Conservation (phyloP, 2,888 invertebrate species). For the Drosophila tanythrix region DNA sequence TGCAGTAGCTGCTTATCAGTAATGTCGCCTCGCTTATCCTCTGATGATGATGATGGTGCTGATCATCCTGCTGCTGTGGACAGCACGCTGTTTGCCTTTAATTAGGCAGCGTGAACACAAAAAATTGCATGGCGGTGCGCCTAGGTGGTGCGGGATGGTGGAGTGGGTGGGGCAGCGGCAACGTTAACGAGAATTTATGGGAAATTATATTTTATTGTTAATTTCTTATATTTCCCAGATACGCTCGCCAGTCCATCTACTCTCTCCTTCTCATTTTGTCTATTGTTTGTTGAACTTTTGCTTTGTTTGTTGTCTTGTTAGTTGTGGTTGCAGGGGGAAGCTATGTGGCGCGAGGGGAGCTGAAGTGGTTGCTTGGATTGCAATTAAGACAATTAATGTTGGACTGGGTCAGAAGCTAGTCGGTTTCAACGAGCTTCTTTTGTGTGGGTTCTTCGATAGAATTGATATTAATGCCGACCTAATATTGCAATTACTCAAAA, state of each 20-base stretch:
- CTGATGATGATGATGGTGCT: conserved; percentile 30
- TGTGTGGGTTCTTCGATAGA: conserved; percentile 51
- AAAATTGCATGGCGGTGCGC: conserved; percentile 53
- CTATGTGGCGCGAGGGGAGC: not conserved
- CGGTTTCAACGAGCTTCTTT: conserved; percentile 35
- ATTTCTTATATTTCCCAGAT: conserved; percentile 73
- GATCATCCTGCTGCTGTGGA: conserved; percentile 31
- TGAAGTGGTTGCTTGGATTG: conserved; percentile 41
- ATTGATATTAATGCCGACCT: conserved; percentile 72
- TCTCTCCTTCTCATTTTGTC: conserved; percentile 31
- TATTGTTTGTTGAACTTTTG: conserved; percentile 50
- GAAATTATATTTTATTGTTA: conserved; percentile 78
- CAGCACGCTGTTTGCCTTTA: conserved; percentile 72
- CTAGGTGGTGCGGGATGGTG: conserved; percentile 11
- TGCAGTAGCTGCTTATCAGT: conserved; percentile 59
- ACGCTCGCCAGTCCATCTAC: conserved; percentile 15
- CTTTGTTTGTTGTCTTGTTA: conserved; percentile 64
- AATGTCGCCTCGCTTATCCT: conserved; percentile 31
- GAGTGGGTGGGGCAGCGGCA: conserved; percentile 6
- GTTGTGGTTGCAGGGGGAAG: conserved; percentile 3
- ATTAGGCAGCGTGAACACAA: conserved; percentile 73
- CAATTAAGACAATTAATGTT: conserved; percentile 74
- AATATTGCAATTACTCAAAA: conserved; percentile 72
- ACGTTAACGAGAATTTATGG: conserved; percentile 79
- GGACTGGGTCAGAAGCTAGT: conserved; percentile 49